Evolutionary conservation across 2,888 invertebrate genomes (phyloP).

Genomic region (Phyllotreta striolata): DNA sequence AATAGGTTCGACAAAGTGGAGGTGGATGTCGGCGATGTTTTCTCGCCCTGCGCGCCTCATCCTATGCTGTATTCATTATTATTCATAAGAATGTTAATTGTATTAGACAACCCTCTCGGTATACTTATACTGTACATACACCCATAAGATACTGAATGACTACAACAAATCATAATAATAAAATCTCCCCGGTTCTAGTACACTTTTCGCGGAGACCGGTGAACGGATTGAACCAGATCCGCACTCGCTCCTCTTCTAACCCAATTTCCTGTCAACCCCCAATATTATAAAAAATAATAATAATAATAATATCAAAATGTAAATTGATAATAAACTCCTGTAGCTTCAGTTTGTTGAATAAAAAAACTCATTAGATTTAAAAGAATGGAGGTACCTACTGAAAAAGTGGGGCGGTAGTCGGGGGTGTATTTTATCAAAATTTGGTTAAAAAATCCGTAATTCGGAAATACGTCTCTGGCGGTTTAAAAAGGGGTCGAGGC

Average conservation of each 20-base stretch:
- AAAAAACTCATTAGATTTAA: no score
- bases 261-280: background rate
- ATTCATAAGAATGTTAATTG: constrained; percentile 33
- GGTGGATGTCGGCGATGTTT: no score
- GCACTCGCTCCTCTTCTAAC: background rate
- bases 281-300: constrained; percentile 4
- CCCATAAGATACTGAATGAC: constrained; percentile 26
- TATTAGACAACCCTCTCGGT: constrained; percentile 20
- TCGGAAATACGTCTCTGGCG: constrained; percentile 4
- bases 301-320: no score
- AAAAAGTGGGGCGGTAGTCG: no score
- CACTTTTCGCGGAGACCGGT: constrained; percentile 20
- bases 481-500: constrained; percentile 7
- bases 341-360: no score
- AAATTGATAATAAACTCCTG: no score
- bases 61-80: constrained; percentile 14
- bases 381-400: no score
- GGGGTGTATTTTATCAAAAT: no score
- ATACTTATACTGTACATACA: constrained; percentile 18
- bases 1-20: no score
- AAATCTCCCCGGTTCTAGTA: constrained; percentile 21
- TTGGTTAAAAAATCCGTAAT: background rate
- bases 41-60: no score
- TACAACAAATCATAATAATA: constrained; percentile 34
- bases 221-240: constrained; percentile 9